These are phyloP conservation scores for Poliocrania exsul DNA, from an alignment of 2,797 vertebrate genomes.

Conservation along the genomic window DNA sequence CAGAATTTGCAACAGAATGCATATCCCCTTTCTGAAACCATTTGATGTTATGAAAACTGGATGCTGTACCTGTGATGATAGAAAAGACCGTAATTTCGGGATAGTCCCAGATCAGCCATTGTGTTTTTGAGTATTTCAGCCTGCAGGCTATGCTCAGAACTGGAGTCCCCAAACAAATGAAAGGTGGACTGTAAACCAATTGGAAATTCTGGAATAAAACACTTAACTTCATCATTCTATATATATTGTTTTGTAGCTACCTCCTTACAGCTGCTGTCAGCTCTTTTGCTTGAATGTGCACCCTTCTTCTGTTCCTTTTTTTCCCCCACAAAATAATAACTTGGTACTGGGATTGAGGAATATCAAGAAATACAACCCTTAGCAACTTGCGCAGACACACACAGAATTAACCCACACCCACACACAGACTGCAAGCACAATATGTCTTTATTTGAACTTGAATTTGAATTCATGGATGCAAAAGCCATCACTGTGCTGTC, in stretches of 20 bases:
- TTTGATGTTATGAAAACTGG: neutral
- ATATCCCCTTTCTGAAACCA: neutral
- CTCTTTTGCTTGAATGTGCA: neutral
- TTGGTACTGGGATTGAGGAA: neutral
- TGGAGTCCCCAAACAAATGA: neutral
- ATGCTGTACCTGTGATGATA: neutral
- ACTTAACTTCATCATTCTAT: neutral
- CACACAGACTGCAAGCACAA: neutral
- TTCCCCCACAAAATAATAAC: rapidly evolving
- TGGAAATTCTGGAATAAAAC: neutral
- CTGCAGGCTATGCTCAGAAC: neutral
- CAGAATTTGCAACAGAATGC: slow-evolving; percentile 10
- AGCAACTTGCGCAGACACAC: neutral
- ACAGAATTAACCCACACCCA: rapidly evolving
- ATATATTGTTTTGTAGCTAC: neutral
- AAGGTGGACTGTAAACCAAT: neutral
- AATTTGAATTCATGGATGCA: neutral
- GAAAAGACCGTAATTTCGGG: neutral
- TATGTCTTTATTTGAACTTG: neutral
- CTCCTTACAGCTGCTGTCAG: neutral
- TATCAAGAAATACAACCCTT: neutral
- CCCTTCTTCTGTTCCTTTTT: neutral
- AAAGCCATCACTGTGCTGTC: neutral
- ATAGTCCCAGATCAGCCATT: neutral
- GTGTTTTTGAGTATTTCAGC: neutral